Conservation (phyloP, 2,113 vertebrate species). For the Apteryx owenii region DNA sequence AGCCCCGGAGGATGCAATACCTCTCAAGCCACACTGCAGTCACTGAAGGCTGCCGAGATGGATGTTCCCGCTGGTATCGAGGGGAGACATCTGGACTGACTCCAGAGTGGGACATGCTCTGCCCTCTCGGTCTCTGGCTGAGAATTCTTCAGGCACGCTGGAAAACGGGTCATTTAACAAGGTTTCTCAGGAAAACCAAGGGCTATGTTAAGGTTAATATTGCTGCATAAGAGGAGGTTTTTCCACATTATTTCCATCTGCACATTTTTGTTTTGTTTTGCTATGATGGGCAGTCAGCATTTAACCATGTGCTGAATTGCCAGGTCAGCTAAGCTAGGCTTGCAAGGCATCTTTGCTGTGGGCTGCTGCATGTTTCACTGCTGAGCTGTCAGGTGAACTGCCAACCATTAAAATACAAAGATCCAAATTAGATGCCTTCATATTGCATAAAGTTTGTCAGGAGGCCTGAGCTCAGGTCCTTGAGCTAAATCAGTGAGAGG, state of each 20-base stretch:
- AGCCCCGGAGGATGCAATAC: not conserved
- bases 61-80: not conserved
- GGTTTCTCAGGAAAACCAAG: not conserved
- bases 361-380: not conserved
- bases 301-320: not conserved
- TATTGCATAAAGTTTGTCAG: not conserved
- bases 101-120: not conserved
- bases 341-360: not conserved
- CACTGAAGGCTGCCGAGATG: not conserved
- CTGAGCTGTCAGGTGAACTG: not conserved
- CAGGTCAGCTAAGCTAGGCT: not conserved
- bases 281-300: not conserved
- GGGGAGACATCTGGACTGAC: not conserved
- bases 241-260: not conserved
- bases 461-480: not conserved
- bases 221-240: not conserved
- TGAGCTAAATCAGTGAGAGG: not conserved
- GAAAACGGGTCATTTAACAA: not conserved
- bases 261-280: constrained; percentile 11
- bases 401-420: not conserved
- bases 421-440: not conserved
- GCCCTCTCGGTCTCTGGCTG: not conserved
- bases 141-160: not conserved
- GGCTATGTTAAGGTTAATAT: not conserved
- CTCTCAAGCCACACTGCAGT: not conserved